Evolutionary conservation across 2,113 vertebrate genomes (phyloP), one percentile per base, ranked within the genome.

Genomic region (Willisornis vidua): DNA sequence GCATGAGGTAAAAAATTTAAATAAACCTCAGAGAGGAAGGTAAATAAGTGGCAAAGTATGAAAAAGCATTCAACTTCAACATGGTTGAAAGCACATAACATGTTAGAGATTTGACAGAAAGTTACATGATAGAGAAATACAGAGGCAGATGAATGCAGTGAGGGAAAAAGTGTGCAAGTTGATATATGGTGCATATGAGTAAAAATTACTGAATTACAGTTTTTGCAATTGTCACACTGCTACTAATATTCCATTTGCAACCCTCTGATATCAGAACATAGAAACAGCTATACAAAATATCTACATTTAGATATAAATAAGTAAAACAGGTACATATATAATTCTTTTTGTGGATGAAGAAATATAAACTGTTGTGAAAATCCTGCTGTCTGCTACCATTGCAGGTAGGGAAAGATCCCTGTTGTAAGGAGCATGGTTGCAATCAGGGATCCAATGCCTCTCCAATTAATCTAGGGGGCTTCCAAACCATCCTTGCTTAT

Each of bases 1-100:
- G 55, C 43, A 85, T 22, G 48, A 70, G 48, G 51, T 88, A 66
- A 96, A 96, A 94, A 94, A 80, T 84, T 46, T 62, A 79, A 93
- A 95, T 51, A 91, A 95, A 31, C 29, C 13, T 81, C 13, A 65
- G 39, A 86, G 37, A 87, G 33, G 59, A 96, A 87, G 20, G 49
- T 35, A 92, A 67, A n/a, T 59, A 87, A 93, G 25, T 4, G 0
- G 19, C 39, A 77, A 81, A 91, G 20, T 86, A 72, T 92, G 82
- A 93, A 93, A 65, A 86, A 37, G 35, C 23, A 67, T 77, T 95
- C 54, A 43, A 55, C 26, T 80, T 80, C 81, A 90, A 16, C 28
- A 49, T 57, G 52, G 48, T 7, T 93, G 93, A 83, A 93, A 88
- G 59, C 43, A 86, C 55, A 71, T 35, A 80, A 66, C 25, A 20